Base-by-base conservation (phyloP, 2,888 invertebrate genomes). In the Dynastes tityus region DNA sequence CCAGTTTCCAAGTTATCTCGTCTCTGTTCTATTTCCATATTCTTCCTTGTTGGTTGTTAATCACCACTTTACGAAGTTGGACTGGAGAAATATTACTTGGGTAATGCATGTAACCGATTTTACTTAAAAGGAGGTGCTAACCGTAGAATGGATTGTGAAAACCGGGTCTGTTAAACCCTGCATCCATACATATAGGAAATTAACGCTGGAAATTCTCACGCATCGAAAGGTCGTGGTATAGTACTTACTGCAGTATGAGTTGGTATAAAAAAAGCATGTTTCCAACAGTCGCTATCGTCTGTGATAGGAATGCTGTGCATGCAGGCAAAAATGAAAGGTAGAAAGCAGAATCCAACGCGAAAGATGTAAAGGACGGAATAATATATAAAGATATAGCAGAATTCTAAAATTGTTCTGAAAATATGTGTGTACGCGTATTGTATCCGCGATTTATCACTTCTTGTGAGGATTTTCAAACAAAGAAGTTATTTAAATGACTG, bases 121-220 rank as follows among this genome's bases (percentile, higher is more conserved):
- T 61, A 61, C 61, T 61, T 61, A 61, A 61, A 61, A 61, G 61
- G 61, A 61, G 27, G 61, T 61, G 61, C 61, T 61, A 61, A 61
- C 27, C 27, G 29, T 61, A 61, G 22, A 61, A 61, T 61, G 61
- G 61, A 27, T 29, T 61, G 61, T 8, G 61, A 61, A 61, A 61
- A 53, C 53, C 61, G 61, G 61, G 61, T 61, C 61, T 61, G 61
- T 6, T 29, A 29, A 29, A 61, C 27, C 5, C 61, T 8, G 11
- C 61, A 27, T 61, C 29, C 61, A 61, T 61, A 61, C 29, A 11
- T 61, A 61, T 61, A 55, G 55, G 55, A 55, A 55, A 55, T 55
- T 55, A 55, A 55, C n/a, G 22, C 13, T 29, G 27, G 61, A 61
- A 22, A 22, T 61, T 61, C 61, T 61, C 61, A 61, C 61, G 61